Percentiles rank a stretch among this genome's conserved stretches.
Conservation (phyloP, 2,888 invertebrate species). For the Loripinus fragilis region DNA sequence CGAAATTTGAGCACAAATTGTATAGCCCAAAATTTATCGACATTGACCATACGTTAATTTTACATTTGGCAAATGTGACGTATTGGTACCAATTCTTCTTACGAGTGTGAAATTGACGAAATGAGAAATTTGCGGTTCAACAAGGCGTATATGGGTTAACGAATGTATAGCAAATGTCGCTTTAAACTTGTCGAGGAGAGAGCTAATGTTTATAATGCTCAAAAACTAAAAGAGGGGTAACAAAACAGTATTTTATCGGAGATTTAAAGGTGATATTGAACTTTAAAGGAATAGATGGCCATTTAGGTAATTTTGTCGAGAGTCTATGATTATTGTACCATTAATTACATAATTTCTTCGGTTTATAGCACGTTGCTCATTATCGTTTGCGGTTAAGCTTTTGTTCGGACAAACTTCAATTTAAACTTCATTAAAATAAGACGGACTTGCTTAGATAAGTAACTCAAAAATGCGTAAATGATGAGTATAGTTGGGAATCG, state of each 20-base stretch:
- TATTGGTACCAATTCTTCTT: no score
- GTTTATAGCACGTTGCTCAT: not conserved
- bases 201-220: not conserved
- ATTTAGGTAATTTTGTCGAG: not conserved
- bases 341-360: conserved; percentile 1
- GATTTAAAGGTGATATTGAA: not conserved
- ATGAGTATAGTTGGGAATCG: no score
- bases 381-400: not conserved
- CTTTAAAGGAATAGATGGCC: not conserved
- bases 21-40: no score
- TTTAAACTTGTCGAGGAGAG: not conserved
- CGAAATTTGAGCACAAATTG: no score
- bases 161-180: not conserved
- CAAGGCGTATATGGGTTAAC: no score
- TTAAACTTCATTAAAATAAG: not conserved
- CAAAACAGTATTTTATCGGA: not conserved
- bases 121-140: no score
- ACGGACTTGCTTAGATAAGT: not conserved
- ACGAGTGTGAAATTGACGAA: no score
- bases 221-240: not conserved
- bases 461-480: not conserved
- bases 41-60: no score
- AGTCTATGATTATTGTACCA: not conserved
- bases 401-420: not conserved
- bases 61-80: no score